phyloP scores from a whole-genome alignment of 2,888 invertebrate species.

The Esperia sulphurella region DNA sequence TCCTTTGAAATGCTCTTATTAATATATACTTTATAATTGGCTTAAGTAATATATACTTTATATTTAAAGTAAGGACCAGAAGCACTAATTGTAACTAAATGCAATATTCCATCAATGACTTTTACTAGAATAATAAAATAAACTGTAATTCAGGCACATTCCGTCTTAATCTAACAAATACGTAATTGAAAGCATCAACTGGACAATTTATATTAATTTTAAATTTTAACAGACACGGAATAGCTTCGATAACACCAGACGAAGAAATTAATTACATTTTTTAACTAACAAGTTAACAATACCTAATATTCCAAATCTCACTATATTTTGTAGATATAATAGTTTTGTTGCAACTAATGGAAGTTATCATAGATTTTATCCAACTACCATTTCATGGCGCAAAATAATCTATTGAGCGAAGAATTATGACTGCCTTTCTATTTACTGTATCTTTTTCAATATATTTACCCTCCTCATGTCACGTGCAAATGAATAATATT shows the following conservation, averaged over 20 bases:
- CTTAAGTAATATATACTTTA: not conserved
- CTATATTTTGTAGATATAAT: constrained; percentile 9
- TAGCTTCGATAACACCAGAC: not conserved
- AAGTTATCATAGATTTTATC: not conserved
- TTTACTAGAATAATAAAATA: constrained; percentile 25
- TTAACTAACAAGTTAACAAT: constrained; percentile 7
- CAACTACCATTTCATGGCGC: constrained; percentile 5
- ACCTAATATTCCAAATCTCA: constrained; percentile 18
- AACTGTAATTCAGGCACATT: constrained; percentile 61
- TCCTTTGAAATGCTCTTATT: constrained; percentile 7
- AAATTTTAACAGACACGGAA: constrained; percentile 1
- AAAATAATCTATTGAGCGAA: not conserved
- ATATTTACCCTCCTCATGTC: not conserved
- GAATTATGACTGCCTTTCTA: not conserved
- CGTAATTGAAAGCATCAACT: constrained; percentile 8
- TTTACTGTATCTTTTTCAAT: not conserved
- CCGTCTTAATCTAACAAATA: constrained; percentile 59
- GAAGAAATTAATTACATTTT: constrained; percentile 2
- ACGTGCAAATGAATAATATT: constrained; percentile 1
- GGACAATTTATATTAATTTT: constrained; percentile 1
- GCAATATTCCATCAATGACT: constrained; percentile 21
- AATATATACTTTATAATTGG: constrained; percentile 4
- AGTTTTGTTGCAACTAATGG: not conserved
- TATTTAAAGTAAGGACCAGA: constrained; percentile 9
- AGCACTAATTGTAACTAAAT: constrained; percentile 29